A percentile compares a stretch with the other conserved stretches of the same genome.
Conservation (phyloP, 2,888 invertebrate species). For the Calephelis perditalis region DNA sequence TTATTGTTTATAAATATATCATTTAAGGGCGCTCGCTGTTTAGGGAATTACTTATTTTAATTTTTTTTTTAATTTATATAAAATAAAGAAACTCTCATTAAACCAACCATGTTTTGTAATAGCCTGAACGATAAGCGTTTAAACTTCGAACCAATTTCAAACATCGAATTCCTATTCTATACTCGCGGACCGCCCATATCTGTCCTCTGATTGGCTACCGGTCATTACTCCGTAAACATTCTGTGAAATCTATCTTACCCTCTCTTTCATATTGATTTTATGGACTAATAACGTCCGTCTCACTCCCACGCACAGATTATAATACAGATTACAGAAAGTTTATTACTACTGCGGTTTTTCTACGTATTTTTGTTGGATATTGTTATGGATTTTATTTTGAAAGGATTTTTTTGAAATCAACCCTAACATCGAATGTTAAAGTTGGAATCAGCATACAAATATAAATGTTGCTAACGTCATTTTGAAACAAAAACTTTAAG, state of each 20-base stretch:
- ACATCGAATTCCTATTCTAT: conserved; percentile 36
- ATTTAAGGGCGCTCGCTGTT: too few species aligned
- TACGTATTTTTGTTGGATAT: conserved; percentile 53
- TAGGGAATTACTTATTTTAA: neutral
- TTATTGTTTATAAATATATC: too few species aligned
- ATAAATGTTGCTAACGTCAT: conserved; percentile 30
- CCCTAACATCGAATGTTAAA: conserved; percentile 17
- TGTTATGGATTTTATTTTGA: conserved; percentile 48
- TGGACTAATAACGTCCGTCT: conserved; percentile 35
- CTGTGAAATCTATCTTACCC: conserved; percentile 45
- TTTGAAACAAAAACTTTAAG: conserved; percentile 24
- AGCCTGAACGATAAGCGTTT: conserved; percentile 34
- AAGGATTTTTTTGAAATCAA: conserved; percentile 28
- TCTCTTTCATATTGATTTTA: conserved; percentile 37
- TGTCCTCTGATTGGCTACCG: conserved; percentile 65
- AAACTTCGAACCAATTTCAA: conserved; percentile 46
- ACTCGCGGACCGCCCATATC: conserved; percentile 51
- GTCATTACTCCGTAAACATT: conserved; percentile 42
- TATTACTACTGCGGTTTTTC: conserved; percentile 67
- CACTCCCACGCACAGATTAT: conserved; percentile 51
- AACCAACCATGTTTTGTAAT: conserved; percentile 28
- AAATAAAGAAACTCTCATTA: conserved; percentile 24
- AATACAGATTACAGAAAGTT: conserved; percentile 60
- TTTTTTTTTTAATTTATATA: conserved; percentile 16
- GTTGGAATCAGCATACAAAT: conserved; percentile 18